Evolutionary conservation across 2,113 vertebrate genomes (phyloP).

Genomic region (Nothocercus nigrocapillus): DNA sequence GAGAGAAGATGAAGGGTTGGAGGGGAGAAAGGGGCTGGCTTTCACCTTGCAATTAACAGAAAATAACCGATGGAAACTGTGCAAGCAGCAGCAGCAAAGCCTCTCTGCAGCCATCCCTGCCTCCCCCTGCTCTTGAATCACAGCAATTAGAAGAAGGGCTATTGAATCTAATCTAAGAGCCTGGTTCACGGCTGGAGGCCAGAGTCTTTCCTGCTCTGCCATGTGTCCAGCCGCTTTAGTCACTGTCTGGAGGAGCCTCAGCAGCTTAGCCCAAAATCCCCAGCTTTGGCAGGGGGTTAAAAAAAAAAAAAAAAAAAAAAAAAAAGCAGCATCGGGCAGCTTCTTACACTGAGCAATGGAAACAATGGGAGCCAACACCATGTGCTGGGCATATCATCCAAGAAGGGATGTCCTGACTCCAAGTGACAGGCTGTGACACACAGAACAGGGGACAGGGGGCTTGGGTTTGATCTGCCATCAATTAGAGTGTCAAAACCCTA

Average conservation of each 20-base stretch:
- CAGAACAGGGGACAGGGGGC: not conserved
- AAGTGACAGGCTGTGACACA: not conserved
- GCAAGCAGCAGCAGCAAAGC: not conserved
- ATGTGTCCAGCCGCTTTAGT: not conserved
- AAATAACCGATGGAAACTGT: not conserved
- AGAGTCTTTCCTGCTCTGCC: not conserved
- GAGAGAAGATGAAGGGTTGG: not conserved
- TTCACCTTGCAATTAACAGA: not conserved
- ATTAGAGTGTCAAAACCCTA: slow-evolving; percentile 17
- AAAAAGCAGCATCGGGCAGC: not conserved
- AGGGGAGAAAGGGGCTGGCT: not conserved
- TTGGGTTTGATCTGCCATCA: slow-evolving; percentile 36
- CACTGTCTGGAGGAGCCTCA: not conserved
- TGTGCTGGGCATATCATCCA: fast-evolving
- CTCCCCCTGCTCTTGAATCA: not conserved
- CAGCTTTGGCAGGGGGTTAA: not conserved
- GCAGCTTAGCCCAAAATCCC: not conserved
- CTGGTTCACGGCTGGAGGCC: not conserved
- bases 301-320: too few species aligned
- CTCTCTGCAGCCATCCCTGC: not conserved
- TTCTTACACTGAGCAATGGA: not conserved
- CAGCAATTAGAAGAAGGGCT: not conserved
- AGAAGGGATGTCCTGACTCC: not conserved
- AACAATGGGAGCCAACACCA: not conserved
- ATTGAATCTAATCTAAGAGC: not conserved